Conservation (phyloP, 2,113 vertebrate species). For the Lonchura striata region DNA sequence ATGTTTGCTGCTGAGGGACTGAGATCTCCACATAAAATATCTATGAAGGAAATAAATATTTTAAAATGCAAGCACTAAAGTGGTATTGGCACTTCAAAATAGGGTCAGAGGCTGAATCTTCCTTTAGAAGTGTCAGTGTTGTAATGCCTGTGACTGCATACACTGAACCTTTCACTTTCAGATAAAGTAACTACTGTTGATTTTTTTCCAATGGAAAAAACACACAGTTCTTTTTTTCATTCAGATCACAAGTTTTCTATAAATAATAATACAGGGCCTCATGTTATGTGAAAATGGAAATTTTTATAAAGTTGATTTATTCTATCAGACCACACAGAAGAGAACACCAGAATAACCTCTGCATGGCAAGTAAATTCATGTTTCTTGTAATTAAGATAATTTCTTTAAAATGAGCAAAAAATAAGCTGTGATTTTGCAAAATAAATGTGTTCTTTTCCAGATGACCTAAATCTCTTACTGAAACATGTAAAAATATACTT, state of each 20-base stretch:
- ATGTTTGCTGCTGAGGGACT: slow-evolving; percentile 47
- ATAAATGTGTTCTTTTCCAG: not conserved
- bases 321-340: not conserved
- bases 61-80: slow-evolving; percentile 65
- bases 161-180: slow-evolving; percentile 6
- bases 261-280: not conserved
- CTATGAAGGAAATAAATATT: slow-evolving; percentile 78
- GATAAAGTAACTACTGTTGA: slow-evolving; percentile 42
- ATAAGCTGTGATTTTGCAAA: not conserved
- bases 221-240: slow-evolving; percentile 20
- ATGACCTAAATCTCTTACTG: not conserved
- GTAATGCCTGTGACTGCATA: slow-evolving; percentile 6
- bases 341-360: not conserved
- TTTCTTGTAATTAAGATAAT: slow-evolving; percentile 34
- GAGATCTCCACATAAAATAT: slow-evolving; percentile 68
- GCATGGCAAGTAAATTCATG: not conserved
- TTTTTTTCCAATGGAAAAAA: slow-evolving; percentile 41
- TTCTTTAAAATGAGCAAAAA: not conserved
- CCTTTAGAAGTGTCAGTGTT: slow-evolving; percentile 54
- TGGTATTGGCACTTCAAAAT: slow-evolving; percentile 66
- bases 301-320: slow-evolving; percentile 11
- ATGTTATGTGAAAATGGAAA: not conserved
- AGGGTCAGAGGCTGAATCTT: slow-evolving; percentile 64
- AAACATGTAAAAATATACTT: not conserved
- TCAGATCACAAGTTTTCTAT: slow-evolving; percentile 49